A percentile compares a stretch with the other conserved stretches of the same genome.
These are phyloP conservation scores for Empis stercorea DNA, from an alignment of 2,888 invertebrate genomes.

Conservation along the genomic window DNA sequence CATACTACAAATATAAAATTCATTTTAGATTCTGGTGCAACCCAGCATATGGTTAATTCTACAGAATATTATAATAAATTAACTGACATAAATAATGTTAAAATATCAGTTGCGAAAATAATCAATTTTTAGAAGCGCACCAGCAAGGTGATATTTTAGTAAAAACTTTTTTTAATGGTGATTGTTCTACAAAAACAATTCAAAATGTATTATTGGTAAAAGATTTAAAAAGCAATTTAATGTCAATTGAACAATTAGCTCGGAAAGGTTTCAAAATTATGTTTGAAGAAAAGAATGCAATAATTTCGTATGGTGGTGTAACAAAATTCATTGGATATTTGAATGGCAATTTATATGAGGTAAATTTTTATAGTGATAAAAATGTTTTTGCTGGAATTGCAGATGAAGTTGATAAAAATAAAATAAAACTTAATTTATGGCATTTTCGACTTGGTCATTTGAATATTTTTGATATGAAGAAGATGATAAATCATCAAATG, in stretches of 20 bases:
- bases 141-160: too few species aligned
- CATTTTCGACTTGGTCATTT: slow-evolving; percentile 9
- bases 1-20: too few species aligned
- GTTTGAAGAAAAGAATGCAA: background rate
- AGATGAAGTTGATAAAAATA: background rate
- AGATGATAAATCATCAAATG: slow-evolving; percentile 4
- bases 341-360: background rate
- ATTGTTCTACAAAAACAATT: background rate
- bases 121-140: too few species aligned
- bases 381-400: background rate
- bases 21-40: too few species aligned
- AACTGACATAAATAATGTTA: too few species aligned
- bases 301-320: background rate
- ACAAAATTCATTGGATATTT: background rate
- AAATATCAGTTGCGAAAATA: too few species aligned
- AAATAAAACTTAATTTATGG: slow-evolving; percentile 1
- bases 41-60: too few species aligned
- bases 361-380: background rate
- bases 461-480: slow-evolving; percentile 1
- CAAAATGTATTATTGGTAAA: background rate
- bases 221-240: background rate
- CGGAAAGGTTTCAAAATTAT: background rate
- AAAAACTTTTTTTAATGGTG: too few species aligned
- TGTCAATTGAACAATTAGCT: background rate
- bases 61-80: too few species aligned